These are phyloP conservation scores for Philopotamus ludificatus DNA, from an alignment of 1,140 invertebrate genomes.

Conservation along the genomic window DNA sequence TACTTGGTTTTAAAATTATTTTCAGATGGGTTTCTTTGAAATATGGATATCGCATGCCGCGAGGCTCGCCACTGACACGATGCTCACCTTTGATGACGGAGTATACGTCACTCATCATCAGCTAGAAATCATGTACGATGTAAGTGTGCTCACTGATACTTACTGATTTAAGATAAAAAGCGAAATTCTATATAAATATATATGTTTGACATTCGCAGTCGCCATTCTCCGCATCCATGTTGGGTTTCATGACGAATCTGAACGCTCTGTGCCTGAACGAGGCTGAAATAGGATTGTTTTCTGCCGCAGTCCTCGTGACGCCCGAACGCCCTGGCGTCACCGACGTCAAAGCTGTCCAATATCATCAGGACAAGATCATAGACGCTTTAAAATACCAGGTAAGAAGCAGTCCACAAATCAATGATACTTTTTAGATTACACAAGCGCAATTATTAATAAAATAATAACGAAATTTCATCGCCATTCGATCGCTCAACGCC, in stretches of 20 bases:
- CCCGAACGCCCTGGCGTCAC: constrained; percentile 77
- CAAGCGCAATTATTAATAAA: too few species aligned
- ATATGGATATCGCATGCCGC: constrained; percentile 89
- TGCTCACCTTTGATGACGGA: constrained; percentile 91
- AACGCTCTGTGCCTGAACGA: constrained; percentile 81
- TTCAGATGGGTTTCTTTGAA: constrained; percentile 84
- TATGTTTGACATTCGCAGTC: constrained; percentile 51
- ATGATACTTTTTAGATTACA: too few species aligned
- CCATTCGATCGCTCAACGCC: too few species aligned
- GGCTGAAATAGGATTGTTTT: constrained; percentile 87
- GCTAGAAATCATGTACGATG: constrained; percentile 90
- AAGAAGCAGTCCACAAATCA: too few species aligned
- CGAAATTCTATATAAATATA: too few species aligned
- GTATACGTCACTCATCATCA: constrained; percentile 82
- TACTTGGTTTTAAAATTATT: constrained; percentile 32
- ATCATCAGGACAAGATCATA: constrained; percentile 78
- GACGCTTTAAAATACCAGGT: constrained; percentile 83
- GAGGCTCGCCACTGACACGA: constrained; percentile 75
- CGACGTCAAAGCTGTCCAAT: constrained; percentile 80
- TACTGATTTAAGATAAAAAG: too few species aligned
- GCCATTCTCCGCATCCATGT: constrained; percentile 71
- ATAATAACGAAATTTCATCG: too few species aligned
- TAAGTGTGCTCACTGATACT: too few species aligned
- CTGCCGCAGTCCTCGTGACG: constrained; percentile 80
- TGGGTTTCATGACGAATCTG: constrained; percentile 79